Percentiles rank a stretch among this genome's conserved stretches.
These are phyloP conservation scores for Sebastes iracundus DNA, from an alignment of 2,797 vertebrate genomes.

Conservation along the genomic window DNA sequence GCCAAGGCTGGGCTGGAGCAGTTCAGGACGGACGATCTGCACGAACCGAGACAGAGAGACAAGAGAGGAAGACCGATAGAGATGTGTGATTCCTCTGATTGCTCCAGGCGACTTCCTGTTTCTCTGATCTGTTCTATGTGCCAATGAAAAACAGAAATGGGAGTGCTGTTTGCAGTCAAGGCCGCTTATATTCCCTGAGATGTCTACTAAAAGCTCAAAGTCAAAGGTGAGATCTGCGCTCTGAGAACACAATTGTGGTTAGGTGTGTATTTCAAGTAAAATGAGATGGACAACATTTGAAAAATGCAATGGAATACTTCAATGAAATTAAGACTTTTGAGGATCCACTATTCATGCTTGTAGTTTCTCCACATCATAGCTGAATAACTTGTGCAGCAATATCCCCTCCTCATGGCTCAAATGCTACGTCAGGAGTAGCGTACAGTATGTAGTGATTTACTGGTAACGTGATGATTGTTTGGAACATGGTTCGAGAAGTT, in stretches of 20 bases:
- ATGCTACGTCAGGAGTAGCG: neutral
- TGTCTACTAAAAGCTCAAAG: conserved; percentile 1
- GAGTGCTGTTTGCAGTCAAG: conserved; percentile 7
- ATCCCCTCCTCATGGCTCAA: neutral
- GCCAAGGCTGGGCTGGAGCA: conserved; percentile 35
- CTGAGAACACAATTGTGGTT: neutral
- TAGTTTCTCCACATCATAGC: neutral
- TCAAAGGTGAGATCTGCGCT: conserved; percentile 11
- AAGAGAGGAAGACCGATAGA: conserved; percentile 23
- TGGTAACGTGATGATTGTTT: neutral
- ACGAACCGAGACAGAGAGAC: conserved; percentile 41
- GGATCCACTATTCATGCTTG: neutral
- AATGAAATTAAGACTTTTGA: neutral
- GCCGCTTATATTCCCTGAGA: conserved; percentile 7
- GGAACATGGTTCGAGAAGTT: neutral
- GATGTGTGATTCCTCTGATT: conserved; percentile 34
- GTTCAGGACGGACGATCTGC: conserved; percentile 28
- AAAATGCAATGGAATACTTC: neutral
- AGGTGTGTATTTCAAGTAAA: neutral
- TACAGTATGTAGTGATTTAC: neutral
- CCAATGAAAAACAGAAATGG: conserved; percentile 41
- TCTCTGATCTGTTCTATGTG: conserved; percentile 24
- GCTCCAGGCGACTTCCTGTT: conserved; percentile 42
- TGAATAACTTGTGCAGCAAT: neutral
- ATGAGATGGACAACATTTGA: neutral